phyloP scores from a whole-genome alignment of 2,888 invertebrate species.

The Andrena chrysosceles region DNA sequence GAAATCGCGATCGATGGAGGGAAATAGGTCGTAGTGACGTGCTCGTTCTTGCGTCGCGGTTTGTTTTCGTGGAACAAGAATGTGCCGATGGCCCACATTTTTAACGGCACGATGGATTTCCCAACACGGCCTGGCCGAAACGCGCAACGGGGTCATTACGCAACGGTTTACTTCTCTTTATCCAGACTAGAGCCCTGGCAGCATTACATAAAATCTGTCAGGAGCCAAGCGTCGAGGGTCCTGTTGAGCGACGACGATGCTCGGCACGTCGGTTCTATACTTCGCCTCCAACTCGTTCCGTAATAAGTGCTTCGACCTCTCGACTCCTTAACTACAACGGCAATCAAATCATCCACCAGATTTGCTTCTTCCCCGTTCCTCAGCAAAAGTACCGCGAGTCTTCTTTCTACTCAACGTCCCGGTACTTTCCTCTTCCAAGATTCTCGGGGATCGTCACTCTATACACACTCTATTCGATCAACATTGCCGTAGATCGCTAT shows the following conservation, averaged over 20 bases:
- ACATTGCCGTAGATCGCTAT: slow-evolving; percentile 13
- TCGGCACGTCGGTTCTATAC: slow-evolving; percentile 27
- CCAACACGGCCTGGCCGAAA: slow-evolving; percentile 67
- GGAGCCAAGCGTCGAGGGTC: slow-evolving; percentile 41
- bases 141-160: slow-evolving; percentile 68
- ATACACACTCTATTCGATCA: not conserved
- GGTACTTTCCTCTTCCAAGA: slow-evolving; percentile 27
- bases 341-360: too few relatives aligned
- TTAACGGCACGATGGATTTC: slow-evolving; percentile 71
- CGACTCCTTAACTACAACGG: not conserved
- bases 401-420: too few relatives aligned
- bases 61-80: slow-evolving; percentile 71
- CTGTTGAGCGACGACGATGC: slow-evolving; percentile 50
- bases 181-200: slow-evolving; percentile 63
- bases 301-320: not conserved
- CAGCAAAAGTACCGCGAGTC: too few relatives aligned
- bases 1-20: not conserved
- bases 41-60: slow-evolving; percentile 11
- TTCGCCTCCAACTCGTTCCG: not conserved
- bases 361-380: too few relatives aligned
- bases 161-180: slow-evolving; percentile 66
- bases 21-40: slow-evolving; percentile 23
- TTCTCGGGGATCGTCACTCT: not conserved
- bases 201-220: slow-evolving; percentile 67
- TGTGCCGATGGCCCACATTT: slow-evolving; percentile 78